Evolutionary conservation across 2,113 vertebrate genomes (phyloP).

Genomic region (Tragelaphus buxtoni): DNA sequence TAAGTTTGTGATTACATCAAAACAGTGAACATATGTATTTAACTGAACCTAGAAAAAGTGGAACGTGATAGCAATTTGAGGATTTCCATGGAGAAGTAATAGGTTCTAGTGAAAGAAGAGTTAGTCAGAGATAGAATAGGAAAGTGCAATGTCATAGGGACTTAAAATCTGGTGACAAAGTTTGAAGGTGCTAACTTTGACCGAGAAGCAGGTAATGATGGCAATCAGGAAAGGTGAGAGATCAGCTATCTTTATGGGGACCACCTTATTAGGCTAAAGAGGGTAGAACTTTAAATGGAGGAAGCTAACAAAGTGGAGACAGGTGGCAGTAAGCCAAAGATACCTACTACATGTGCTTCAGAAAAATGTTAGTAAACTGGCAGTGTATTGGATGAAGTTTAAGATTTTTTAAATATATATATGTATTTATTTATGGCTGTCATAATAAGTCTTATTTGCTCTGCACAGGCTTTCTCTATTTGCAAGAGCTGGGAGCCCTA

Average conservation of each 20-base stretch:
- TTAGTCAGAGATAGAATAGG: background rate
- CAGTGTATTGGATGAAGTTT: background rate
- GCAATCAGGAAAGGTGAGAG: background rate
- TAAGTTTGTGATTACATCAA: background rate
- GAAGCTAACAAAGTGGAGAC: background rate
- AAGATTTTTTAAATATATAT: background rate
- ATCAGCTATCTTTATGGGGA: background rate
- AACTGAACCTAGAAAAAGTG: background rate
- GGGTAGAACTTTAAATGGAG: background rate
- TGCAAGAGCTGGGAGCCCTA: accelerated
- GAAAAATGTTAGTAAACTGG: background rate
- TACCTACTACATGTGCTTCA: background rate
- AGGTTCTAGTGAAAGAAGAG: background rate
- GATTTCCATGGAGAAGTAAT: background rate
- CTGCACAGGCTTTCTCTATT: background rate
- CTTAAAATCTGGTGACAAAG: background rate
- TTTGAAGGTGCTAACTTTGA: background rate
- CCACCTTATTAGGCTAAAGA: background rate
- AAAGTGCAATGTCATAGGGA: background rate
- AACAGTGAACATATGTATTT: background rate
- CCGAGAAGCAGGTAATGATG: background rate
- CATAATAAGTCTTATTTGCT: background rate
- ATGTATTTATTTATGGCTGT: background rate
- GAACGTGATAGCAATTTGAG: background rate
- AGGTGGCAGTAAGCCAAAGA: background rate